Percentiles rank a stretch among this genome's conserved stretches.
phyloP scores from a whole-genome alignment of 1,140 invertebrate species.

The Gonatopus flavifemur region DNA sequence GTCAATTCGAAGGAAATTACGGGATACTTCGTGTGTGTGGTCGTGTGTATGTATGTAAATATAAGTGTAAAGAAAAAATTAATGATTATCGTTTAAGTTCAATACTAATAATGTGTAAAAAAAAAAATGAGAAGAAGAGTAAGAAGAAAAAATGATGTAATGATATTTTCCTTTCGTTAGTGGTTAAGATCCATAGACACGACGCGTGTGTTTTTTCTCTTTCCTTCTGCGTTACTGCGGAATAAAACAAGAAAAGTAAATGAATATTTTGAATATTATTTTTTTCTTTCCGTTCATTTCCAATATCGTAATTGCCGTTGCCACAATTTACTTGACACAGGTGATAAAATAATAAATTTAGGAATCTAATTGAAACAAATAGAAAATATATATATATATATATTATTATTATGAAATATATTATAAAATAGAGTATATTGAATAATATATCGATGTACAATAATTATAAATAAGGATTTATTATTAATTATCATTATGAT shows the following conservation, averaged over 20 bases:
- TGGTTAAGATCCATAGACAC: no score
- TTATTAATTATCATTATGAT: slow-evolving; percentile 40
- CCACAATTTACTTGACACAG: slow-evolving; percentile 47
- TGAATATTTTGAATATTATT: slow-evolving; percentile 11
- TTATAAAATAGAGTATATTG: slow-evolving; percentile 55
- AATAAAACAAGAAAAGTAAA: slow-evolving; percentile 7
- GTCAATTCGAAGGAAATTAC: slow-evolving; percentile 13
- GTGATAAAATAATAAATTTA: slow-evolving; percentile 49
- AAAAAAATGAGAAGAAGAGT: slow-evolving; percentile 11
- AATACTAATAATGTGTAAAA: no score
- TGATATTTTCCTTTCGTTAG: slow-evolving; percentile 14
- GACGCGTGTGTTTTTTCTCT: no score
- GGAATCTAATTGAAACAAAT: slow-evolving; percentile 46
- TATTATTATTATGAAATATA: no score
- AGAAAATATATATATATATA: no score
- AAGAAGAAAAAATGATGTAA: slow-evolving; percentile 14
- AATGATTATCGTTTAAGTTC: no score
- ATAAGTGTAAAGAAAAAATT: no score
- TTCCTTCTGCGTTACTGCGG: no score
- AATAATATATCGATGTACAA: slow-evolving; percentile 58
- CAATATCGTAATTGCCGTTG: slow-evolving; percentile 44
- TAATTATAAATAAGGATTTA: slow-evolving; percentile 55
- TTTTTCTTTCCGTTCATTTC: slow-evolving; percentile 23
- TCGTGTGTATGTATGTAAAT: no score
- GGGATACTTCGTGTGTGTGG: no score